Evolutionary conservation across 2,797 vertebrate genomes (phyloP), one percentile per base, ranked within the genome.

Genomic region (Syngnathus rostellatus): DNA sequence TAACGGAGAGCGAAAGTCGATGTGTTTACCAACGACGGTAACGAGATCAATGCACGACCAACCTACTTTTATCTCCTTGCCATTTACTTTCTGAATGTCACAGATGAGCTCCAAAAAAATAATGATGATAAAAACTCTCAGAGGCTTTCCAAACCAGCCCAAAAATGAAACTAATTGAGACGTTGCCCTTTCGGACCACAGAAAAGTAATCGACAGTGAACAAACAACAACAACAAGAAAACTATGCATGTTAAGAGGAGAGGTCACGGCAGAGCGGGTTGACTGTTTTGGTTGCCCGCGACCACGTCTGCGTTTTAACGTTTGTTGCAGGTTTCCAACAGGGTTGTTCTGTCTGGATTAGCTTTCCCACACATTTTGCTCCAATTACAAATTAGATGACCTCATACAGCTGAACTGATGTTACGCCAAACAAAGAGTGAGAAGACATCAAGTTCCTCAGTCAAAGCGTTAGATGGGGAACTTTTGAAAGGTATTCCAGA

Each of bases 241-340:
- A 6, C n/a, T 2, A 19, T 9, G 9, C 19, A 21, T 10, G 6
- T n/a, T 21, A 9, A 51, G 53, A 55, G 21, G 53, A 55, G 21
- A 14, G 23, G 23, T 25, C 14, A 3, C 37, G 25, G 8, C 14
- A 58, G 55, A 57, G 55, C 31, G 38, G 55, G 37, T 8, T 31
- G 17, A 31, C 31, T 4, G 12, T 16, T 57, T 57, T 57, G 10
- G 23, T 57, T 57, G 25, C 12, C 7, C 37, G 16, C 25, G 37
- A 16, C 12, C 16, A 23, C 25, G 31, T 14, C 25, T 57, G 23
- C 54, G 16, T 57, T 57, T 57, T 25, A 77, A 66, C 66, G 75
- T 66, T 72, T 76, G 73, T 73, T 60, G 71, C 66, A n/a, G 51
- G 64, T 48, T 65, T 77, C 25, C 25, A 25, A 25, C 25, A 25